Base-by-base conservation (phyloP, 1,140 invertebrate genomes). In the Pseudomyrmex dendroicus region DNA sequence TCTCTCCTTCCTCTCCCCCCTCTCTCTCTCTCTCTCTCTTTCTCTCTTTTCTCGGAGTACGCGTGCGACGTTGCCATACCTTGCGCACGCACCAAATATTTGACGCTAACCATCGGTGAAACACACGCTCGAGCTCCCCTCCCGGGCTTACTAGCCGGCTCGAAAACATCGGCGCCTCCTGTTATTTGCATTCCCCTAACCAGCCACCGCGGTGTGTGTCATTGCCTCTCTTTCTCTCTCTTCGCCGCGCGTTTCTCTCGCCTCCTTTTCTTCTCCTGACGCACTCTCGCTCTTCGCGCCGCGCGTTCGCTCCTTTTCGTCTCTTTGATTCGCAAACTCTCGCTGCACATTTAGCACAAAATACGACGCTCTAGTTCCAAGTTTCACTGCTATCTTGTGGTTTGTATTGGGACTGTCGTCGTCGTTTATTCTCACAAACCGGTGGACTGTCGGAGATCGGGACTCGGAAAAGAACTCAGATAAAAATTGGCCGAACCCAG, bases 61-160 rank as follows among this genome's bases (percentile, higher is more conserved):
- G 83, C 82, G 74, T 73, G 93, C 93, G 83, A 86, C 89, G 92
- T 94, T 94, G 93, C 93, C 93, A 93, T 93, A 90, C 91, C 87
- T 93, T 91, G 90, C 86, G 87, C 89, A 93, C 91, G 92, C 93
- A 93, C 93, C 93, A 93, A 94, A 94, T 94, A 94, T 94, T 94
- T 94, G 91, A 94, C 91, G 93, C 92, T 93, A 93, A 93, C 93
- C 93, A 94, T 93, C 93, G 93, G 91, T 92, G 93, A 93, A 93
- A 92, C 92, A 92, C 92, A 92, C 90, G 89, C 90, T 91, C 84
- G 86, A 56, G 66, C 78, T 90, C 85, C 89, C 86, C 88, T 72
- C 78, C 82, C 74, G 84, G 86, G 86, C 84, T 93, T 94, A 94
- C 93, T 93, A 94, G 90, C 92, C 93, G 84, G 86, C 89, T 93